Conservation (phyloP, 2,797 vertebrate species). For the Periophthalmus magnuspinnatus region DNA sequence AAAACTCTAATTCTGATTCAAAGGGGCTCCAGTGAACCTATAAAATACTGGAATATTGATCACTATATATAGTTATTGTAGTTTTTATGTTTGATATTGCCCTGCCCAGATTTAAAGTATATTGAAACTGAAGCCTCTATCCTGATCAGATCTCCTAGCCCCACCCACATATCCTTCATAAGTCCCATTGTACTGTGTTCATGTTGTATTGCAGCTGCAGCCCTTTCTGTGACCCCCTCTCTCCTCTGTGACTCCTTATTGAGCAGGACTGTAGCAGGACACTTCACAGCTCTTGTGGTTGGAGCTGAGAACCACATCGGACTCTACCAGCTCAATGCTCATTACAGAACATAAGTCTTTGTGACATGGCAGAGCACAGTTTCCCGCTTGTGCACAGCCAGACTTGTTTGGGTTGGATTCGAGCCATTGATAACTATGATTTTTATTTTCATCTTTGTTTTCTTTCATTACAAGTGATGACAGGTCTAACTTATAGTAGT, state of each 20-base stretch:
- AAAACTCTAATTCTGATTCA: too few species aligned
- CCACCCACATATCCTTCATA: slow-evolving; percentile 64
- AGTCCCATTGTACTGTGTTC: slow-evolving; percentile 57
- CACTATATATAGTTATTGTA: too few species aligned
- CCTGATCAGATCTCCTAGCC: slow-evolving; percentile 40
- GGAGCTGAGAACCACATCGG: slow-evolving; percentile 34
- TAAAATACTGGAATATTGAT: too few species aligned
- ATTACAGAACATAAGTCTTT: slow-evolving; percentile 43
- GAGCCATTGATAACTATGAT: slow-evolving; percentile 27
- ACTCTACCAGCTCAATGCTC: slow-evolving; percentile 39
- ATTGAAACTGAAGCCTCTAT: slow-evolving; percentile 51
- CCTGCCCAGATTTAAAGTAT: not conserved
- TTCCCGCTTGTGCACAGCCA: slow-evolving; percentile 13
- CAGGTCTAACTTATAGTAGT: slow-evolving; percentile 15
- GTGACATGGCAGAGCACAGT: slow-evolving; percentile 33
- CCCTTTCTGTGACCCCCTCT: slow-evolving; percentile 69
- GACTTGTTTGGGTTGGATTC: slow-evolving; percentile 27
- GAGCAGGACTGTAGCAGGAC: slow-evolving; percentile 47
- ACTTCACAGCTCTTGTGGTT: slow-evolving; percentile 46
- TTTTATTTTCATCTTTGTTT: slow-evolving; percentile 16
- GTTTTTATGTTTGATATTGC: not conserved
- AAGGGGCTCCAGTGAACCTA: too few species aligned
- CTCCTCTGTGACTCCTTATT: slow-evolving; percentile 57
- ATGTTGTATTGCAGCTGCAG: slow-evolving; percentile 74
- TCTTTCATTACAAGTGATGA: slow-evolving; percentile 14